A percentile compares a stretch with the other conserved stretches of the same genome.
Conservation (phyloP, 2,888 invertebrate species). For the Dilophus febrilis region DNA sequence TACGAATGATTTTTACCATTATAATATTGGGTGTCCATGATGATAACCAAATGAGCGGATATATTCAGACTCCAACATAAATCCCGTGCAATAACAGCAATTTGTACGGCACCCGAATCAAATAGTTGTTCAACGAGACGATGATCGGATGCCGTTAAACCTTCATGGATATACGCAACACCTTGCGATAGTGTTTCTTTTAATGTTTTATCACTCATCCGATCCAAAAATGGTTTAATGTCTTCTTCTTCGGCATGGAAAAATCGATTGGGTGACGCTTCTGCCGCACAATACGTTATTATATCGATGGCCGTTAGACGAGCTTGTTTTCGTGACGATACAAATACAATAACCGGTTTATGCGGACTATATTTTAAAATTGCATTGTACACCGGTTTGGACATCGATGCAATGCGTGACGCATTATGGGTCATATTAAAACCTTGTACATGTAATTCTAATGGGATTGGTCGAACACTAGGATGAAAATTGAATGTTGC, state of each 20-base stretch:
- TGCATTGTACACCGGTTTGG: constrained; percentile 91
- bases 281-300: constrained; percentile 83
- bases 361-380: constrained; percentile 67
- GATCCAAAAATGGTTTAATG: constrained; percentile 72
- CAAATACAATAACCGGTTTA: constrained; percentile 78
- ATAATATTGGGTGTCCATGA: constrained; percentile 91
- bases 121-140: constrained; percentile 86
- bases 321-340: constrained; percentile 79
- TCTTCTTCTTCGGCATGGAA: constrained; percentile 76
- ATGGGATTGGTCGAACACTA: constrained; percentile 83
- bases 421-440: constrained; percentile 97
- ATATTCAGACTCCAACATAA: constrained; percentile 87
- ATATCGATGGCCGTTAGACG: constrained; percentile 91
- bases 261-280: constrained; percentile 71
- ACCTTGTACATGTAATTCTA: constrained; percentile 92
- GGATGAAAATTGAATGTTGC: constrained; percentile 98
- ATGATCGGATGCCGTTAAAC: constrained; percentile 67
- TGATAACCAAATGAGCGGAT: constrained; percentile 81
- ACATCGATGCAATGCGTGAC: constrained; percentile 92
- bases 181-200: constrained; percentile 87
- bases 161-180: constrained; percentile 95
- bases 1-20: constrained; percentile 73
- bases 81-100: constrained; percentile 81
- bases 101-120: constrained; percentile 80
- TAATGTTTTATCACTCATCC: constrained; percentile 75